A percentile compares a stretch with the other conserved stretches of the same genome.
Evolutionary conservation across 2,888 invertebrate genomes (phyloP).

Genomic region (Phorcus lineatus): DNA sequence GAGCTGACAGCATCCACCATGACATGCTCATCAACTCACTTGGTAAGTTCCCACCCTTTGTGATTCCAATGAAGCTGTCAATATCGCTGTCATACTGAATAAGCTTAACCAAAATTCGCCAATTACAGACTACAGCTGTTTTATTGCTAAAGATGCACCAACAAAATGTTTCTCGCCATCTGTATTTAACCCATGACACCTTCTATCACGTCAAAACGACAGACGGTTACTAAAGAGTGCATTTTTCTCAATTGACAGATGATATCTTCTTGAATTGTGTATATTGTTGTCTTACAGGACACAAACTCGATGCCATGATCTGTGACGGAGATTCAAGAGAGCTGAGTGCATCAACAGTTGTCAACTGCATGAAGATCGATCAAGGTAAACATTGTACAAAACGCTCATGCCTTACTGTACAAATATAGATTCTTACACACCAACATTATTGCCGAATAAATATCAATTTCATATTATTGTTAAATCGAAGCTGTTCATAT

Average conservation of each 20-base stretch:
- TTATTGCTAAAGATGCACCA: too few relatives aligned
- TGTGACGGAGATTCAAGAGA: slow-evolving; percentile 59
- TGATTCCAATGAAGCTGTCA: too few relatives aligned
- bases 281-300: slow-evolving; percentile 40
- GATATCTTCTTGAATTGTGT: not conserved
- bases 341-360: slow-evolving; percentile 56
- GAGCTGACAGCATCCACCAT: slow-evolving; percentile 59
- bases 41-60: slow-evolving; percentile 41
- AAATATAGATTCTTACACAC: too few relatives aligned
- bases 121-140: too few relatives aligned
- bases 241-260: not conserved
- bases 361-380: slow-evolving; percentile 57
- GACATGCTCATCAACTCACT: slow-evolving; percentile 53
- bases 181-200: not conserved
- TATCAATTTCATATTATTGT: too few relatives aligned
- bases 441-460: too few relatives aligned
- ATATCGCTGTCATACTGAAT: too few relatives aligned
- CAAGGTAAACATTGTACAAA: slow-evolving; percentile 42
- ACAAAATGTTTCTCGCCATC: too few relatives aligned
- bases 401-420: too few relatives aligned
- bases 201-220: not conserved
- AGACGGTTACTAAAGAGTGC: not conserved
- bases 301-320: slow-evolving; percentile 52
- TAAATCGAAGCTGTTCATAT: too few relatives aligned
- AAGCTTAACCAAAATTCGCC: too few relatives aligned